Percentiles rank a stretch among this genome's conserved stretches.
Conservation (phyloP, 2,113 vertebrate genomes). For the Entosphenus tridentatus region DNA sequence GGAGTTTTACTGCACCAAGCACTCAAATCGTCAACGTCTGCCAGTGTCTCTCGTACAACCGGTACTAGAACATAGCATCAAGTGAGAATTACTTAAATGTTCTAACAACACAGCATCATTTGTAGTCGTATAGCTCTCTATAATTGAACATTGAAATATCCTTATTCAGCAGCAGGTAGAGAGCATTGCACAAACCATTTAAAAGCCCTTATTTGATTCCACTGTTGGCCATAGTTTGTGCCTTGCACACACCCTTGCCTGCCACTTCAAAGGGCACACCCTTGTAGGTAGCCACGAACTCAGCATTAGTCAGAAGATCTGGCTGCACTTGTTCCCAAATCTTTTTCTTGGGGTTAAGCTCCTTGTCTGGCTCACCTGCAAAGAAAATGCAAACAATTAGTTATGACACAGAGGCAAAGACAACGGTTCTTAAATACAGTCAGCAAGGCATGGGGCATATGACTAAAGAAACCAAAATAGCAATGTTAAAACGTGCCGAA, state of each 20-base stretch:
- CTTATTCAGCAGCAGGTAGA: no score
- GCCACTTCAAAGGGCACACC: conserved; percentile 58
- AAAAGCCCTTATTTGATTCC: conserved; percentile 47
- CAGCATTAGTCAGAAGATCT: conserved; percentile 45
- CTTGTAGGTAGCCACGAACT: conserved; percentile 69
- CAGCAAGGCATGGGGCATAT: no score
- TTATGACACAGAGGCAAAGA: not conserved
- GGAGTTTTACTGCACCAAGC: no score
- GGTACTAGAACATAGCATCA: no score
- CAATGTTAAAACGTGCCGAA: no score
- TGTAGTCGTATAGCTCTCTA: no score
- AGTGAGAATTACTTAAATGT: no score
- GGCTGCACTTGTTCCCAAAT: conserved; percentile 91
- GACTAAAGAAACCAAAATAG: no score
- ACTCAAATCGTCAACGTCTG: no score
- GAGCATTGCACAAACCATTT: not conserved
- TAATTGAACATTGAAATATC: no score
- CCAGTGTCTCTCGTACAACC: no score
- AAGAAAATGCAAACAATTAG: conserved; percentile 4
- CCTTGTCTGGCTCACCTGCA: conserved; percentile 73
- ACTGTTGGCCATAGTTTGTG: conserved; percentile 66
- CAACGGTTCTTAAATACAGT: not conserved
- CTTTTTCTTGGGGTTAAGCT: conserved; percentile 95
- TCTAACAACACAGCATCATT: no score
- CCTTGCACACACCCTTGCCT: conserved; percentile 64